Conservation (phyloP, 2,888 invertebrate species). For the Alcis repandata region DNA sequence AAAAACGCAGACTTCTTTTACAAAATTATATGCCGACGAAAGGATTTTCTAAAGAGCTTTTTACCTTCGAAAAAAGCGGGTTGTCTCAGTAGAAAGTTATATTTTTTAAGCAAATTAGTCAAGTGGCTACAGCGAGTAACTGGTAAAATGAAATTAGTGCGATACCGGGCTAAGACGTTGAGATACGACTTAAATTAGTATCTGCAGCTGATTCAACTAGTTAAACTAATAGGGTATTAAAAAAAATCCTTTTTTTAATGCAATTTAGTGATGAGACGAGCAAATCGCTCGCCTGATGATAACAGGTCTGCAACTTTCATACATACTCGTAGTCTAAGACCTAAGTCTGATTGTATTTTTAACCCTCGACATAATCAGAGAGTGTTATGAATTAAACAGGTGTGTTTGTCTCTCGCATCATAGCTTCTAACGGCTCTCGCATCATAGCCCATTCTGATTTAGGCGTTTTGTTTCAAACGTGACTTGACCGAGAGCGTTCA, state of each 20-base stretch:
- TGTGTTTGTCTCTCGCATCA: too few relatives aligned
- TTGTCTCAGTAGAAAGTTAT: conserved; percentile 49
- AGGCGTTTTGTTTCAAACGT: too few relatives aligned
- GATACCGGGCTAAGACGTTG: conserved; percentile 44
- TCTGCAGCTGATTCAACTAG: conserved; percentile 16
- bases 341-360: too few relatives aligned
- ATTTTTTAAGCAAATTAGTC: conserved; percentile 65
- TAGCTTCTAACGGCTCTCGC: too few relatives aligned
- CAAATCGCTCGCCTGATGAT: background rate
- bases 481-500: too few relatives aligned
- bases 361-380: too few relatives aligned
- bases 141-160: conserved; percentile 57
- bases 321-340: too few relatives aligned
- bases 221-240: background rate
- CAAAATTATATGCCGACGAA: conserved; percentile 31
- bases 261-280: too few relatives aligned
- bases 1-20: conserved; percentile 26
- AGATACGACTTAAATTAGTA: conserved; percentile 26
- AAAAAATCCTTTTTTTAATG: too few relatives aligned
- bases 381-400: too few relatives aligned
- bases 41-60: conserved; percentile 37
- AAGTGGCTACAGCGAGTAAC: conserved; percentile 58
- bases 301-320: background rate
- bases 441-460: too few relatives aligned
- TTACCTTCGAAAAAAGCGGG: conserved; percentile 29